Conservation (phyloP, 2,888 invertebrate genomes). For the Xanthia togata region DNA sequence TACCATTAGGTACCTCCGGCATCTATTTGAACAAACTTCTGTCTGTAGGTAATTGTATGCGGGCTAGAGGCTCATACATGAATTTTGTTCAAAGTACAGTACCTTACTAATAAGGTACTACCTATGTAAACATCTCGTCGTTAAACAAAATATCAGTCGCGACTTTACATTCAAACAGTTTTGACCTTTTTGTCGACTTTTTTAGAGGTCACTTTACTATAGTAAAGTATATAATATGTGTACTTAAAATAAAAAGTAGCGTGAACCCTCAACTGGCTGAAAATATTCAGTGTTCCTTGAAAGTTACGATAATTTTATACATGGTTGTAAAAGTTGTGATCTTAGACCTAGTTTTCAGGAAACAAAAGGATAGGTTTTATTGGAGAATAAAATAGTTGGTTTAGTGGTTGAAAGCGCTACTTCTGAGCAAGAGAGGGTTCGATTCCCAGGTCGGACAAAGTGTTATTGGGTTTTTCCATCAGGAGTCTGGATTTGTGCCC, state of each 20-base stretch:
- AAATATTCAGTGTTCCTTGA: slow-evolving; percentile 6
- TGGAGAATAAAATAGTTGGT: background rate
- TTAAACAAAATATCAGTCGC: slow-evolving; percentile 8
- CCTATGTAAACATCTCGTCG: background rate
- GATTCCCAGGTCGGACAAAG: no score
- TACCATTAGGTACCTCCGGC: background rate
- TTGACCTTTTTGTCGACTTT: background rate
- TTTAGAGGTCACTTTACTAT: slow-evolving; percentile 5
- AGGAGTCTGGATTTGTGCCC: no score
- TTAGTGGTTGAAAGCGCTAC: background rate
- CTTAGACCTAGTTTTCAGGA: background rate
- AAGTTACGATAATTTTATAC: slow-evolving; percentile 4
- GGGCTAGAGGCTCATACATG: background rate
- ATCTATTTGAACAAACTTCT: background rate
- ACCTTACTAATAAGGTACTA: background rate
- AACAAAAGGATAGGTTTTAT: background rate
- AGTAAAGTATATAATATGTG: no score
- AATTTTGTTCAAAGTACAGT: slow-evolving; percentile 18
- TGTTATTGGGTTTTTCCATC: no score
- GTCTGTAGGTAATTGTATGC: background rate
- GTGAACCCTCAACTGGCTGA: background rate
- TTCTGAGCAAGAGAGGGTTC: no score
- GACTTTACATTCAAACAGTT: slow-evolving; percentile 1
- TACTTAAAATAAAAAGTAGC: background rate
- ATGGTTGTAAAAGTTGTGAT: slow-evolving; percentile 9